Evolutionary conservation across 2,113 vertebrate genomes (phyloP).

Genomic region (Hylia prasina): DNA sequence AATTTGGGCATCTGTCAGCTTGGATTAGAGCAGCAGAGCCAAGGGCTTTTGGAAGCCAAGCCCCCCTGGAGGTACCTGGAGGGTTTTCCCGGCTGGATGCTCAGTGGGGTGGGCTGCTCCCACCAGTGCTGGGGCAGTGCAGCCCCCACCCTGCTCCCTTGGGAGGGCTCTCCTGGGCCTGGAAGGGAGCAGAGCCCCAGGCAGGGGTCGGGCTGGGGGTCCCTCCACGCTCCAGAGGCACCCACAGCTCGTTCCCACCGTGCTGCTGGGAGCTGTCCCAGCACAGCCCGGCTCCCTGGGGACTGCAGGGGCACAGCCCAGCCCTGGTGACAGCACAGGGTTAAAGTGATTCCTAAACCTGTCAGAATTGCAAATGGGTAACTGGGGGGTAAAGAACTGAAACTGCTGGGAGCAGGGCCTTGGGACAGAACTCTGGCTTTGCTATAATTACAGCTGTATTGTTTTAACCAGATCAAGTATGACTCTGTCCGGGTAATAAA

Average conservation of each 20-base stretch:
- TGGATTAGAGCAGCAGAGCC: conserved; percentile 17
- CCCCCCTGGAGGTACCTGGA: neutral
- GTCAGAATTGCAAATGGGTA: too few relatives aligned
- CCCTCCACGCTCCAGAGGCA: rapidly evolving
- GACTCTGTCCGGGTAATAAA: too few relatives aligned
- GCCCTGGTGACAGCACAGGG: too few relatives aligned
- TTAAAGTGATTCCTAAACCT: too few relatives aligned
- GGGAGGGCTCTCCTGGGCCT: rapidly evolving
- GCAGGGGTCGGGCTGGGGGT: neutral
- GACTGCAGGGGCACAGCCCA: rapidly evolving
- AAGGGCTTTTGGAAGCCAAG: neutral
- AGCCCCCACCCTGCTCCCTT: neutral
- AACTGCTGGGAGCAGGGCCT: too few relatives aligned
- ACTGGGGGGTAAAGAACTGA: too few relatives aligned
- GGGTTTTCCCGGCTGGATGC: neutral
- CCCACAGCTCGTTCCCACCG: rapidly evolving
- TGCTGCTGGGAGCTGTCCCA: neutral
- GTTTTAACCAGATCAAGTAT: too few relatives aligned
- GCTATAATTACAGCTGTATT: too few relatives aligned
- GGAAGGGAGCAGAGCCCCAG: neutral
- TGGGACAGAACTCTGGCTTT: too few relatives aligned
- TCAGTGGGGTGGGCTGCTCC: neutral
- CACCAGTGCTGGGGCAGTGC: rapidly evolving
- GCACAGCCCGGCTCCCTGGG: neutral
- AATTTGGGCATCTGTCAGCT: conserved; percentile 53